Evolutionary conservation across 2,888 invertebrate genomes (phyloP), one percentile per base, ranked within the genome.

Genomic region (Lutraria lutraria): DNA sequence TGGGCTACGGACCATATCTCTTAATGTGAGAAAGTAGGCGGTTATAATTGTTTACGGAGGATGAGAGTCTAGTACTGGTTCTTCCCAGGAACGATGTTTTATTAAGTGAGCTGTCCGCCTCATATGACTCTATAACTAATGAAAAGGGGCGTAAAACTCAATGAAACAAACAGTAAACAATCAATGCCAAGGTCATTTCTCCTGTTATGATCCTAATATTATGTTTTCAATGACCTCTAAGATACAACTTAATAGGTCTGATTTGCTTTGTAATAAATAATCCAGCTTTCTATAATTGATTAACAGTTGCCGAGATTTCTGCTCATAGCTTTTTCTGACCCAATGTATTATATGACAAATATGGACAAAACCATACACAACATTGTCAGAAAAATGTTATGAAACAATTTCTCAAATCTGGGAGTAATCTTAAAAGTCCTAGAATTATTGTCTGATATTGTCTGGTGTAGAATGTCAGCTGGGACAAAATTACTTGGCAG

Each of bases 401-500:
- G 21, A 84, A 84, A 84, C 84, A 84, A 84, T 82, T 83, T 82
- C 72, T 76, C 81, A 87, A 82, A 87, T 87, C 87, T 83, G 82
- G 68, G 54, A 83, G 76, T 72, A 87, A 87, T 87, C 87, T 72
- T 54, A 56, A 88, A 60, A 84, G 25, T 63, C n/a, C 68, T 79
- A 53, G 72, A 53, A 83, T 83, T 54, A 87, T 83, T 87, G 87
- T 87, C 80, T 87, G 80, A 31, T 43, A 81, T 88, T 52, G 56
- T 63, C 81, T 84, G 84, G 84, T 53, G 68, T 79, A 25, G 31
- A 81, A 52, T 88, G 88, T 88, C 88, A 84, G 60, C 25, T 76
- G 84, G 81, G 81, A 88, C 88, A 81, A 83, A 84, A 88, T 88
- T 79, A 84, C 88, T 84, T 88, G 88, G 80, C 88, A 88, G 68